Base-by-base conservation (phyloP, 2,888 invertebrate species). In the Balanococcus diminutus region DNA sequence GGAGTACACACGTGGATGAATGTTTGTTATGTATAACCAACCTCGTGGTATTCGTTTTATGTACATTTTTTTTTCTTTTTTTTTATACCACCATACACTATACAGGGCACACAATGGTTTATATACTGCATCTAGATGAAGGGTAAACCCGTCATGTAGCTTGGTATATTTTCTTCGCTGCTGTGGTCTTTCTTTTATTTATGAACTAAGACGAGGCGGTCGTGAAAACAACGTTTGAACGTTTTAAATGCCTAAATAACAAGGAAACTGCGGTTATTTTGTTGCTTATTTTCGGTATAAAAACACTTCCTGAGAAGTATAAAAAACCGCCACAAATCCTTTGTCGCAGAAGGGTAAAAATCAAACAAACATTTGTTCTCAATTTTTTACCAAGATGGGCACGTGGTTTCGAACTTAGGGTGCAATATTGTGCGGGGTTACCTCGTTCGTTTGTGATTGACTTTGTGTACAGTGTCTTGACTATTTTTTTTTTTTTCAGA, bases 191-290 rank as follows among this genome's bases (percentile, higher is more conserved):
- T 79, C 31, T 79, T 46, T 82, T 51, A 72, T 72, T 72, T 72
- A 72, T 72, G 72, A 72, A 72, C 72, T 72, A 31, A 11, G 72
- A 72, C 31, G 16, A 16, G 46, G 46, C n/a, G 72, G 25, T 11
- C 31, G 16, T 72, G 31, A 72, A 67, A 67, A 67, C 67, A 25
- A 22, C 31, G 25, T 31, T 72, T 16, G 72, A 72, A 16, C 32
- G 25, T 31, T 72, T 72, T 31, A 72, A 72, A 72, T n/a, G 72
- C n/a, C 72, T 72, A 32, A 72, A 72, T 32, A 72, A 72, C 32
- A 32, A 72, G 72, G n/a, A 72, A 72, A 72, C 72, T 22, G 28
- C 67, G 67, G 8, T 22, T 25, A 25, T 67, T 67, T 67, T n/a
- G n/a, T n/a, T n/a, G n/a, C n/a, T 25, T 72, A 8, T 22, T 16